Conservation (phyloP, 2,113 vertebrate species). For the Lanius ludovicianus region DNA sequence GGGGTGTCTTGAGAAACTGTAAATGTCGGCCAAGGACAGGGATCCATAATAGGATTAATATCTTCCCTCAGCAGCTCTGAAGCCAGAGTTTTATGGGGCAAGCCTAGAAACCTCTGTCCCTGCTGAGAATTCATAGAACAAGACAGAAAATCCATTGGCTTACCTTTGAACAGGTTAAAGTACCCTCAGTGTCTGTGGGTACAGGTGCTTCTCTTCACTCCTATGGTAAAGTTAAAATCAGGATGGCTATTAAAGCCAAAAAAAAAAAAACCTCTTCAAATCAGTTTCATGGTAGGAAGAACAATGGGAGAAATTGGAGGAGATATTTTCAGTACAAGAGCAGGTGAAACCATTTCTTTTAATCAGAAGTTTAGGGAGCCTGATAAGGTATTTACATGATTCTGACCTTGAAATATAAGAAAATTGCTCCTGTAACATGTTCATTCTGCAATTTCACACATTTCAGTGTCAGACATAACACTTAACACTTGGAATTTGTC, state of each 20-base stretch:
- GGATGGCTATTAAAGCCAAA: not conserved
- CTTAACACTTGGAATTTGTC: not conserved
- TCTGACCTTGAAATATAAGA: slow-evolving; percentile 12
- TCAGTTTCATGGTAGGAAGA: not conserved
- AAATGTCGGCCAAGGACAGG: not conserved
- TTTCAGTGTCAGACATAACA: not conserved
- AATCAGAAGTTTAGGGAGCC: slow-evolving; percentile 2
- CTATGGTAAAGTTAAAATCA: not conserved
- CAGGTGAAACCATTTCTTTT: not conserved
- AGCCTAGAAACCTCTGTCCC: not conserved
- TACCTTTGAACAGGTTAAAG: not conserved
- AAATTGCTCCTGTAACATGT: not conserved
- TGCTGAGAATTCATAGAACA: not conserved
- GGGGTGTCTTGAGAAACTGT: not conserved
- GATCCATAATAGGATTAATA: not conserved
- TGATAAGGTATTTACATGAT: not conserved
- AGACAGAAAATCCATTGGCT: not conserved
- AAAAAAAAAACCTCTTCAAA: not conserved
- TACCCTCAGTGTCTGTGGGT: not conserved
- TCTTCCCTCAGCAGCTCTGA: not conserved
- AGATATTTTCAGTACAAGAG: not conserved
- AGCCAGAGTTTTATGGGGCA: not conserved
- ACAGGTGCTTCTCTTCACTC: not conserved
- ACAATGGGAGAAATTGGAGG: not conserved
- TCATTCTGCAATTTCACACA: not conserved